Conservation (phyloP, 2,797 vertebrate species). For the Channallabes apus region DNA sequence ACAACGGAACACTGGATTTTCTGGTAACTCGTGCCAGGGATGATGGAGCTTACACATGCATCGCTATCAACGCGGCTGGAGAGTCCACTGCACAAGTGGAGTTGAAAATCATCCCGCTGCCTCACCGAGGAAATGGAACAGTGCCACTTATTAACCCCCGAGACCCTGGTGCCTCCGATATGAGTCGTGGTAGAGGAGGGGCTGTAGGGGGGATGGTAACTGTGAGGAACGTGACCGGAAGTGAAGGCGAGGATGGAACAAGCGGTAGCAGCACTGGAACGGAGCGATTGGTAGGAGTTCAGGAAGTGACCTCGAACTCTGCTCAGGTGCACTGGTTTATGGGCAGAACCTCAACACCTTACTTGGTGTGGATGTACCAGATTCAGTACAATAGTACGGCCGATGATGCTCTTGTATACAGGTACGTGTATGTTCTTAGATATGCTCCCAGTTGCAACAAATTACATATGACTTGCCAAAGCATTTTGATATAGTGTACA, state of each 20-base stretch:
- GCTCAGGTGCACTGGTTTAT: conserved; percentile 77
- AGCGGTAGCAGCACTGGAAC: conserved; percentile 36
- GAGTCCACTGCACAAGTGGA: conserved; percentile 77
- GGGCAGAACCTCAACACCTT: conserved; percentile 61
- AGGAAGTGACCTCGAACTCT: conserved; percentile 73
- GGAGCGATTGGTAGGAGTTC: conserved; percentile 65
- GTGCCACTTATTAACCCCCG: conserved; percentile 51
- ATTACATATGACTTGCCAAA: background rate
- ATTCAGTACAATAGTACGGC: conserved; percentile 82
- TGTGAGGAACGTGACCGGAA: conserved; percentile 58
- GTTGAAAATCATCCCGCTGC: conserved; percentile 77
- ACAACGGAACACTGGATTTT: conserved; percentile 80
- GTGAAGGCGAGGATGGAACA: conserved; percentile 45
- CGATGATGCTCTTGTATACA: conserved; percentile 78
- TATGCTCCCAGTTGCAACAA: background rate
- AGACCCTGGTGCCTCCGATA: conserved; percentile 74
- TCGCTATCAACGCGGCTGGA: conserved; percentile 80
- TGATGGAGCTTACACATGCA: conserved; percentile 77
- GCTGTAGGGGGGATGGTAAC: conserved; percentile 62
- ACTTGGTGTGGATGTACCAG: conserved; percentile 81
- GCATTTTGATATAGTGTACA: background rate
- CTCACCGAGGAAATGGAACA: conserved; percentile 71
- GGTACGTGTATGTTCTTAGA: conserved; percentile 61
- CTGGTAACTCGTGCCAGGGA: conserved; percentile 75
- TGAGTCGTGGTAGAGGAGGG: conserved; percentile 54